Conservation (phyloP, 2,888 invertebrate species). For the Anticlea derivata region DNA sequence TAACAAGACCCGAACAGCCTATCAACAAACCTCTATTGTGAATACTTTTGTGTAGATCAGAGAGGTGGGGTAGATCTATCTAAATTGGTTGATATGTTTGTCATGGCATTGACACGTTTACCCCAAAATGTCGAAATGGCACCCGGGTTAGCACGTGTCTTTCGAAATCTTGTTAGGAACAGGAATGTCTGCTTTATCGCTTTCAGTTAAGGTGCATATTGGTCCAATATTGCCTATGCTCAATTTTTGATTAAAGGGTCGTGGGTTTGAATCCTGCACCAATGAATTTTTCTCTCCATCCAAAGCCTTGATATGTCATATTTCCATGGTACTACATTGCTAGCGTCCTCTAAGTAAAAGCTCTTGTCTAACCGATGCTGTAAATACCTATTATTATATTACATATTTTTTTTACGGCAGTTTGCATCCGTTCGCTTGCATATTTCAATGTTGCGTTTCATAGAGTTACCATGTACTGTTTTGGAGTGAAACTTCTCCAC, state of each 20-base stretch:
- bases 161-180: background rate
- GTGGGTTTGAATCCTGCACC: no score
- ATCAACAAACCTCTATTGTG: conserved; percentile 1
- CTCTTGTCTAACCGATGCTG: no score
- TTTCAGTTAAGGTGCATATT: background rate
- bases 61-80: conserved; percentile 37
- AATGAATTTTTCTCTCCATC: no score
- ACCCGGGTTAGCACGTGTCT: conserved; percentile 16
- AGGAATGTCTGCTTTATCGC: background rate
- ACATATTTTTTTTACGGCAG: no score
- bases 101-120: conserved; percentile 59
- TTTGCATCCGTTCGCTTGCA: no score
- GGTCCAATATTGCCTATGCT: background rate
- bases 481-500: background rate
- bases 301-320: no score
- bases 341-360: no score
- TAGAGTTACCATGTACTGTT: no score
- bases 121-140: conserved; percentile 57
- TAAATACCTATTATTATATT: no score
- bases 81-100: conserved; percentile 42
- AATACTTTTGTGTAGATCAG: background rate
- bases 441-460: no score
- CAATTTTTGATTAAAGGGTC: no score
- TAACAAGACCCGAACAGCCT: conserved; percentile 36
- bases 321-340: no score